phyloP scores from a whole-genome alignment of 2,797 vertebrate genomes.

The Girardinus metallicus region DNA sequence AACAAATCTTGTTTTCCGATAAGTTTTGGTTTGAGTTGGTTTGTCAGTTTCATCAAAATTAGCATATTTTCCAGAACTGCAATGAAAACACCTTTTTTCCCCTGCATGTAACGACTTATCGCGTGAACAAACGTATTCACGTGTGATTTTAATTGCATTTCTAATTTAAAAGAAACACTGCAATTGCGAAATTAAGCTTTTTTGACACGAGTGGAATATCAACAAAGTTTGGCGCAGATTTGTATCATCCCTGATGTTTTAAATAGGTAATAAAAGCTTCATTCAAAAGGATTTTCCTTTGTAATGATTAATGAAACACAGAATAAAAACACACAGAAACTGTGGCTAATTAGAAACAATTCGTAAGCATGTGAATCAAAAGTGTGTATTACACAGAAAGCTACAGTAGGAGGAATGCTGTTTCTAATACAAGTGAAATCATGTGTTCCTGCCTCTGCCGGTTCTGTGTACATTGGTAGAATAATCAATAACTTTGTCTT shows the following conservation, averaged over 20 bases:
- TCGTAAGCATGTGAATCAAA: not conserved
- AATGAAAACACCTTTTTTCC: too few species aligned
- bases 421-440: constrained; percentile 22
- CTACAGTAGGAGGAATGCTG: not conserved
- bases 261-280: not conserved
- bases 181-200: too few species aligned
- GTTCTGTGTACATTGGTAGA: constrained; percentile 26
- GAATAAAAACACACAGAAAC: not conserved
- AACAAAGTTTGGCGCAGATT: too few species aligned
- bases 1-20: too few species aligned
- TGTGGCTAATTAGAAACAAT: not conserved
- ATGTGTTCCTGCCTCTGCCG: constrained; percentile 25
- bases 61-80: too few species aligned
- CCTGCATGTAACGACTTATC: too few species aligned
- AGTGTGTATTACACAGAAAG: constrained; percentile 14
- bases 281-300: not conserved
- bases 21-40: too few species aligned
- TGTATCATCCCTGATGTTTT: not conserved
- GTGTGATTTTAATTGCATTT: too few species aligned
- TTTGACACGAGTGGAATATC: too few species aligned
- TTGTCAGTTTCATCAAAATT: too few species aligned
- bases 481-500: constrained; percentile 61
- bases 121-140: too few species aligned
- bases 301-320: not conserved
- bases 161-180: too few species aligned